These are phyloP conservation scores for Drosophila putrida DNA, from an alignment of 2,888 invertebrate genomes.

Conservation along the genomic window DNA sequence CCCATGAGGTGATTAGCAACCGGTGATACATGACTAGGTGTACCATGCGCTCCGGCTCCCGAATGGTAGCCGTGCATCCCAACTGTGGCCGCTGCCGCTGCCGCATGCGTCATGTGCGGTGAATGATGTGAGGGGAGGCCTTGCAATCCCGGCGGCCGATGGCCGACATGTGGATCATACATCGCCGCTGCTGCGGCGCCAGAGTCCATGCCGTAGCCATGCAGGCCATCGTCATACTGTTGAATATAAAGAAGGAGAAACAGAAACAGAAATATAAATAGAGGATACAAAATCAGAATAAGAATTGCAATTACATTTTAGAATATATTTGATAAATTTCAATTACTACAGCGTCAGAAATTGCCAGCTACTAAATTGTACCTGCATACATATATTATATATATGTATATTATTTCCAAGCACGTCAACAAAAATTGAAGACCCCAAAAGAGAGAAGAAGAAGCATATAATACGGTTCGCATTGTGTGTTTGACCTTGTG, in stretches of 20 bases:
- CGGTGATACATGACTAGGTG: conserved; percentile 93
- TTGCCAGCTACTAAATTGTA: conserved; percentile 29
- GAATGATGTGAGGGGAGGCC: conserved; percentile 91
- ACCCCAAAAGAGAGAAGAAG: conserved; percentile 25
- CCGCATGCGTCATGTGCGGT: conserved; percentile 92
- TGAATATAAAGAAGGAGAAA: conserved; percentile 84
- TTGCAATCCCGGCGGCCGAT: conserved; percentile 87
- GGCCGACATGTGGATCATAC: conserved; percentile 92
- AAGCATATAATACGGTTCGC: conserved; percentile 46
- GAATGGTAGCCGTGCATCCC: conserved; percentile 88
- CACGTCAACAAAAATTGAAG: conserved; percentile 57
- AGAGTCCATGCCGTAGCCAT: conserved; percentile 93
- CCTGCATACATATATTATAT: conserved; percentile 26
- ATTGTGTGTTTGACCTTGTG: conserved; percentile 77
- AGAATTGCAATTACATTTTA: conserved; percentile 8
- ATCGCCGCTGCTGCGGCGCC: conserved; percentile 88
- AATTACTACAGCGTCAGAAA: conserved; percentile 20
- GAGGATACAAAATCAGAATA: background rate
- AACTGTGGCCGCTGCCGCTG: conserved; percentile 87
- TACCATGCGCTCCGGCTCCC: conserved; percentile 86
- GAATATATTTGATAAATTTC: conserved; percentile 11
- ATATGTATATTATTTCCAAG: conserved; percentile 47
- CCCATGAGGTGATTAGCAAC: conserved; percentile 95
- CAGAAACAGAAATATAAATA: background rate
- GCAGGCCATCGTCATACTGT: conserved; percentile 98